Conservation (phyloP, 2,888 invertebrate genomes). For the Heliconius erato region DNA sequence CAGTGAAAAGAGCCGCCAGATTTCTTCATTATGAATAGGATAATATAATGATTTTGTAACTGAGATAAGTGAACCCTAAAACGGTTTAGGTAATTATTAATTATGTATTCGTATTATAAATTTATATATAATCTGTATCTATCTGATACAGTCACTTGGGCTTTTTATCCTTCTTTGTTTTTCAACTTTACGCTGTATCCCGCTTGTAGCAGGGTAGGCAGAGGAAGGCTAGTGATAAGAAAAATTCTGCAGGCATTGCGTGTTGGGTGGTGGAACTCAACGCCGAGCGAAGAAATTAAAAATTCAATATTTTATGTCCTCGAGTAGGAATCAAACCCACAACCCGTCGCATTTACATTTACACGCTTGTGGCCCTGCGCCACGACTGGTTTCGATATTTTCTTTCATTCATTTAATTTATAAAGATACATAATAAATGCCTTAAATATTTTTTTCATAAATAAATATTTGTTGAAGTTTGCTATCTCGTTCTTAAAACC, state of each 20-base stretch:
- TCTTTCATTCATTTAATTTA: neutral
- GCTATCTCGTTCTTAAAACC: neutral
- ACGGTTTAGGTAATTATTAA: neutral
- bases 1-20: constrained; percentile 34
- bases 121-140: neutral
- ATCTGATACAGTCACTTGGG: neutral
- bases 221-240: too few species aligned
- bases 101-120: neutral
- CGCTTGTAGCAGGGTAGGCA: too few species aligned
- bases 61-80: constrained; percentile 19
- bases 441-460: neutral
- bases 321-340: too few species aligned
- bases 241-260: too few species aligned
- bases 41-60: constrained; percentile 41
- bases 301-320: too few species aligned
- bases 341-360: too few species aligned
- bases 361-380: too few species aligned
- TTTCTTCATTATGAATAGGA: constrained; percentile 42
- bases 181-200: too few species aligned
- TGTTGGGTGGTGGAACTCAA: too few species aligned
- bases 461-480: too few species aligned
- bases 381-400: too few species aligned
- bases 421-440: neutral
- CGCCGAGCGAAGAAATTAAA: too few species aligned
- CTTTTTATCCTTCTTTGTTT: neutral